Conservation (phyloP, 2,113 vertebrate genomes). For the Nerophis lumbriciformis region DNA sequence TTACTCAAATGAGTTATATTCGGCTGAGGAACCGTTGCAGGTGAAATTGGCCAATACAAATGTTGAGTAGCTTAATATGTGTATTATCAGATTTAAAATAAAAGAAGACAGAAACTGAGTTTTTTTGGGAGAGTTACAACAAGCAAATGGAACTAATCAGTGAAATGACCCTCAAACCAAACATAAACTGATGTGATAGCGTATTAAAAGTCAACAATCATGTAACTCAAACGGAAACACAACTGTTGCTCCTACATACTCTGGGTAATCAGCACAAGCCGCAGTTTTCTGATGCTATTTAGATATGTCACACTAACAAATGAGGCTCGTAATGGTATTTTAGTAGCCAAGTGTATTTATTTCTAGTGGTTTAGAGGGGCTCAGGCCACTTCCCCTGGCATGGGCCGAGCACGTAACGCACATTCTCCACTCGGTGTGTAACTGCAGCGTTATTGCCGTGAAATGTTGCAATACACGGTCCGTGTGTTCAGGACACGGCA, state of each 20-base stretch:
- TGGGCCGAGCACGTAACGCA: constrained; percentile 44
- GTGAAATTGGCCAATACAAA: too few relatives aligned
- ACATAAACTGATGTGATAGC: constrained; percentile 1
- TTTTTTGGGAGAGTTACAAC: too few relatives aligned
- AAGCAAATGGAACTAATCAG: too few relatives aligned
- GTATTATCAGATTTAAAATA: too few relatives aligned
- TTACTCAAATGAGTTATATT: too few relatives aligned
- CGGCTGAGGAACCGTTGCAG: too few relatives aligned
- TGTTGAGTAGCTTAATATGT: too few relatives aligned
- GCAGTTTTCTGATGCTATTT: constrained; percentile 72
- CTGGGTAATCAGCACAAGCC: constrained; percentile 50
- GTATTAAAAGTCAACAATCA: constrained; percentile 31
- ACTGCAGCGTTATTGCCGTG: constrained; percentile 55
- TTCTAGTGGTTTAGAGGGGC: constrained; percentile 54
- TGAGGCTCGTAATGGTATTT: constrained; percentile 57
- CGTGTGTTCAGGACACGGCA: constrained; percentile 25
- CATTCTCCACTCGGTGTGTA: constrained; percentile 48
- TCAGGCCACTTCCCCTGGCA: constrained; percentile 55
- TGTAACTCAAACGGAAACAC: constrained; percentile 7
- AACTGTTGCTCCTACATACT: constrained; percentile 17
- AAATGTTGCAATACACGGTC: constrained; percentile 45
- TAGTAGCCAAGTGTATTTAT: constrained; percentile 47
- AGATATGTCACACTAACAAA: constrained; percentile 65
- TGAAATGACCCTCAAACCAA: too few relatives aligned
- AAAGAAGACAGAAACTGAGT: too few relatives aligned